Evolutionary conservation across 2,113 vertebrate species (phyloP), one percentile per base, ranked within the genome.

Genomic region (Noctilio leporinus): DNA sequence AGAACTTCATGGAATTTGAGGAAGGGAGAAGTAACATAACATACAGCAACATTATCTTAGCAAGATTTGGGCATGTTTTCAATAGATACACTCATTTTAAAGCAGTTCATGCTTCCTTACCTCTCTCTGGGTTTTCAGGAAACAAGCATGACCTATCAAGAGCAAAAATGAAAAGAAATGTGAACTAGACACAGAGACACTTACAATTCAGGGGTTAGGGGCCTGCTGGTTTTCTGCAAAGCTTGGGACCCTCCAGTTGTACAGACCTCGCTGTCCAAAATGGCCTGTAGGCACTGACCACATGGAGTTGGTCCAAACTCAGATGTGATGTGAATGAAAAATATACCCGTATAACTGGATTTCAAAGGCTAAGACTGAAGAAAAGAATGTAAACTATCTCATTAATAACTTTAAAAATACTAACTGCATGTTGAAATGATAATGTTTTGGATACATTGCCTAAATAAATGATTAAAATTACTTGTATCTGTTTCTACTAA

Each of bases 1-100:
- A 85, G 65, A 43, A 87, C 62, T 88, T 77, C 92, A 94, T 2
- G 59, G 95, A 89, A 84, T 89, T 38, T 45, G 72, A 84, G 73
- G 64, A 89, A 89, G 94, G 91, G 59, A 85, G 78, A 67, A 90
- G 53, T 86, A 86, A 95, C 51, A n/a, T 30, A 92, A 94, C 93
- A 94, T 59, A 93, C 0, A 28, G 87, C 51, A 80, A 73, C 30
- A 28, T 24, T 73, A 33, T 53, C 84, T 86, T 49, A 86, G 69
- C 65, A 67, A 84, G 83, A 82, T 59, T 9, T 10, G 47, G 35
- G n/a, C 69, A 2, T 86, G 45, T 84, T 83, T 84, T 65, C 82
- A 67, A 10, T 19, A 94, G 93, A 86, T 22, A 78, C 15, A 38
- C 38, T 81, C 30, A 70, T n/a, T 92, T 89, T 47, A 65, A 0